Evolutionary conservation across 2,797 vertebrate species (phyloP).

Genomic region (Peromyscus melanophrys): DNA sequence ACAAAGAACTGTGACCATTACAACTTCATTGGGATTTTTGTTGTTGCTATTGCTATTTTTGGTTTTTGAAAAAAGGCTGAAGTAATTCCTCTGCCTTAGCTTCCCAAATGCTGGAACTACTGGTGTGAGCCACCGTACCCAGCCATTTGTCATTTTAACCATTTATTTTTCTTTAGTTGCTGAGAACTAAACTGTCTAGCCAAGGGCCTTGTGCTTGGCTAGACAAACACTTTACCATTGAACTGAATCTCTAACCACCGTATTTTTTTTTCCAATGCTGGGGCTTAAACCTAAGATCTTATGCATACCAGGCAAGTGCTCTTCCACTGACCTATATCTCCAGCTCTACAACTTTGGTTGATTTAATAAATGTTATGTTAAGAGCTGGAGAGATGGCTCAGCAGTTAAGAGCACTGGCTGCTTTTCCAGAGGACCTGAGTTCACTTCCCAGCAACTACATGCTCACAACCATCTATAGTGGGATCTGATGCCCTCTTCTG

Average conservation of each 20-base stretch:
- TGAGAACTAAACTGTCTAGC: neutral
- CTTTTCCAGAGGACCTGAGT: neutral
- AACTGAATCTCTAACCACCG: neutral
- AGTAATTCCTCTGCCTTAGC: neutral
- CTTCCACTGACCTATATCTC: neutral
- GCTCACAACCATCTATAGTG: neutral
- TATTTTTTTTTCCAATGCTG: neutral
- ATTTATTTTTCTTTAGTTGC: neutral
- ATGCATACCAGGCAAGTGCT: no score
- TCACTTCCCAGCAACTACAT: neutral
- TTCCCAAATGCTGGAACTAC: neutral
- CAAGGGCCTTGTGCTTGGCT: neutral
- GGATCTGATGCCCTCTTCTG: neutral
- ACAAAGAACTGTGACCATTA: slow-evolving; percentile 14
- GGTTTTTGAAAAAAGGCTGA: neutral
- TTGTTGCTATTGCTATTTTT: neutral
- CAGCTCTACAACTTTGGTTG: neutral
- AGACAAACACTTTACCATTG: neutral
- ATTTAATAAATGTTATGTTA: slow-evolving; percentile 39
- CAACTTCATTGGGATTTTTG: neutral
- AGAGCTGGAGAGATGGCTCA: neutral
- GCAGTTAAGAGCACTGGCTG: neutral
- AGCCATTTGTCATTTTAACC: neutral
- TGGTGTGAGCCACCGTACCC: neutral
- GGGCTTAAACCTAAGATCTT: neutral